These are phyloP conservation scores for Stomatorhinus walkeri DNA, from an alignment of 2,797 vertebrate species.

Conservation along the genomic window DNA sequence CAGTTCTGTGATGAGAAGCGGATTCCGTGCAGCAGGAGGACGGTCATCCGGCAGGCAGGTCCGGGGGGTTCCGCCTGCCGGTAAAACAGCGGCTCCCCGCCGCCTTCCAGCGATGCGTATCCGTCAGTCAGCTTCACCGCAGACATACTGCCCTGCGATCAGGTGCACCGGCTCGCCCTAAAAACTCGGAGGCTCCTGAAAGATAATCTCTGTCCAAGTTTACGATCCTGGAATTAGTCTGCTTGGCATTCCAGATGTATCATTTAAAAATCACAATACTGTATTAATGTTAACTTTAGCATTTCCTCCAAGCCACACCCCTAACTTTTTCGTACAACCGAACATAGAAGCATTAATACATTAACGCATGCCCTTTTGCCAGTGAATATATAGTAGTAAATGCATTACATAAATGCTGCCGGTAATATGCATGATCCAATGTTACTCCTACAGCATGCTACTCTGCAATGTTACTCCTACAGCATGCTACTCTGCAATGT, in stretches of 20 bases:
- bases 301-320: not conserved
- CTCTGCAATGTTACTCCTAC: too few species aligned
- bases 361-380: not conserved
- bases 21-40: constrained; percentile 86
- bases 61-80: constrained; percentile 58
- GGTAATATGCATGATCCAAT: not conserved
- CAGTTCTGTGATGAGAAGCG: constrained; percentile 88
- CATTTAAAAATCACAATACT: not conserved
- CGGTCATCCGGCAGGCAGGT: constrained; percentile 44
- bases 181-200: not conserved
- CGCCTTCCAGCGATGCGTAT: constrained; percentile 59
- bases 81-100: constrained; percentile 72
- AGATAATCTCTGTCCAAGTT: not conserved
- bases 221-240: not conserved
- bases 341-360: not conserved
- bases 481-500: not conserved
- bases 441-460: not conserved
- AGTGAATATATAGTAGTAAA: not conserved
- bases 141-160: constrained; percentile 58
- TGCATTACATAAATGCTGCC: not conserved
- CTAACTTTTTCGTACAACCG: not conserved
- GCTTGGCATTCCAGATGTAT: not conserved
- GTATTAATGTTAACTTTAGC: not conserved
- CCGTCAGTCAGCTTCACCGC: constrained; percentile 55
- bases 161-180: not conserved